Evolutionary conservation across 2,797 vertebrate species (phyloP).

Genomic region (Falco columbarius): DNA sequence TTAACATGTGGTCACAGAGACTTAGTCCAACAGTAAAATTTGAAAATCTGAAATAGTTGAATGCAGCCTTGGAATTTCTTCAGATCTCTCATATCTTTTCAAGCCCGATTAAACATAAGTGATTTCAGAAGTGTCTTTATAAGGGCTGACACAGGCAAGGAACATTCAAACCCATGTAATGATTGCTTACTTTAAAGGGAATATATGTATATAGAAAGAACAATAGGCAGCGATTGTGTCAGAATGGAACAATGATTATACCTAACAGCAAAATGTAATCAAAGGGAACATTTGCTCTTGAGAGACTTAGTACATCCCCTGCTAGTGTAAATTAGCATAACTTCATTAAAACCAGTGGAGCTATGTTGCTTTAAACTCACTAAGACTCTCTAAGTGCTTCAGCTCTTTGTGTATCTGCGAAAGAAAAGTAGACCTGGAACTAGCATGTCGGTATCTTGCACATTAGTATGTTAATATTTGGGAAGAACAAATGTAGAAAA

Average conservation of each 20-base stretch:
- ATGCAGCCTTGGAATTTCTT: neutral
- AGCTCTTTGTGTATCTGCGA: neutral
- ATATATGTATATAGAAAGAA: neutral
- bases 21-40: neutral
- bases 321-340: neutral
- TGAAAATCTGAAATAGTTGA: neutral
- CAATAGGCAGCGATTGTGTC: neutral
- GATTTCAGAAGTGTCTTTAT: neutral
- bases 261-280: conserved; percentile 26
- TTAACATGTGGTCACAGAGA: neutral
- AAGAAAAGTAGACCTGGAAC: neutral
- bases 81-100: neutral
- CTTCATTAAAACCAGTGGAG: conserved; percentile 10
- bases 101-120: neutral
- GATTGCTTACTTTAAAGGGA: neutral
- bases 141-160: neutral
- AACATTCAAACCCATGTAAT: neutral
- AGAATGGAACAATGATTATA: neutral
- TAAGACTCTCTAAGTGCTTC: neutral
- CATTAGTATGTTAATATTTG: neutral
- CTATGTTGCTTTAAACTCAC: neutral
- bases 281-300: neutral
- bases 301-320: neutral
- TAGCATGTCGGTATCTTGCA: neutral
- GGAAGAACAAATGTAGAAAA: neutral